Evolutionary conservation across 2,113 vertebrate genomes (phyloP).

Genomic region (Zapus hudsonius): DNA sequence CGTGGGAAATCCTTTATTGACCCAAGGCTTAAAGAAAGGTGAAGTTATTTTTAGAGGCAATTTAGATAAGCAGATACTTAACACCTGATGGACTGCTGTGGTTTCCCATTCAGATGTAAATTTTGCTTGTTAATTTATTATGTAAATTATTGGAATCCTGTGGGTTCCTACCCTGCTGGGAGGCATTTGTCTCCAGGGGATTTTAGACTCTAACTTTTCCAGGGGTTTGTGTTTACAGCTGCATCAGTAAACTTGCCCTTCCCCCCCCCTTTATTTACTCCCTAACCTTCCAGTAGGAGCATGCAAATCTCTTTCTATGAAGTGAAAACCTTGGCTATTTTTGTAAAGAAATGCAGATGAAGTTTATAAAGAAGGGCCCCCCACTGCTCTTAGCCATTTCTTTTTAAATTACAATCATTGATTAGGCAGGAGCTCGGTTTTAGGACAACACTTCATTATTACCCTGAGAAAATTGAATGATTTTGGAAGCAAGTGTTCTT

Average conservation of each 20-base stretch:
- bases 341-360: slow-evolving; percentile 76
- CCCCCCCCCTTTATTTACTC: slow-evolving; percentile 66
- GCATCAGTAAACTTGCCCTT: slow-evolving; percentile 39
- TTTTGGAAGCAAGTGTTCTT: background rate
- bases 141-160: slow-evolving; percentile 83
- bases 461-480: slow-evolving; percentile 37
- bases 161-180: slow-evolving; percentile 60
- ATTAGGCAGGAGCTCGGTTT: slow-evolving; percentile 6
- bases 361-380: slow-evolving; percentile 63
- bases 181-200: slow-evolving; percentile 58
- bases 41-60: slow-evolving; percentile 83
- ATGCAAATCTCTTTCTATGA: slow-evolving; percentile 68
- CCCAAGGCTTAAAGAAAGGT: slow-evolving; percentile 76
- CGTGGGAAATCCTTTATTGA: slow-evolving; percentile 83
- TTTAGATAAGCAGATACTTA: slow-evolving; percentile 86
- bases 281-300: slow-evolving; percentile 70
- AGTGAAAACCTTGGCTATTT: slow-evolving; percentile 74
- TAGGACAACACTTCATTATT: slow-evolving; percentile 7
- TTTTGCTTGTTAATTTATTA: slow-evolving; percentile 84
- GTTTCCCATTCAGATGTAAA: slow-evolving; percentile 86
- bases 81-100: slow-evolving; percentile 82
- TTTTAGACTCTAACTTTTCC: slow-evolving; percentile 49
- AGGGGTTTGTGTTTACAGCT: slow-evolving; percentile 67
- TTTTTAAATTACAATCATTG: slow-evolving; percentile 58
- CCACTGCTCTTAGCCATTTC: background rate